These are phyloP conservation scores for Arrhopalites spinosus DNA, from an alignment of 2,888 invertebrate genomes.

Conservation along the genomic window DNA sequence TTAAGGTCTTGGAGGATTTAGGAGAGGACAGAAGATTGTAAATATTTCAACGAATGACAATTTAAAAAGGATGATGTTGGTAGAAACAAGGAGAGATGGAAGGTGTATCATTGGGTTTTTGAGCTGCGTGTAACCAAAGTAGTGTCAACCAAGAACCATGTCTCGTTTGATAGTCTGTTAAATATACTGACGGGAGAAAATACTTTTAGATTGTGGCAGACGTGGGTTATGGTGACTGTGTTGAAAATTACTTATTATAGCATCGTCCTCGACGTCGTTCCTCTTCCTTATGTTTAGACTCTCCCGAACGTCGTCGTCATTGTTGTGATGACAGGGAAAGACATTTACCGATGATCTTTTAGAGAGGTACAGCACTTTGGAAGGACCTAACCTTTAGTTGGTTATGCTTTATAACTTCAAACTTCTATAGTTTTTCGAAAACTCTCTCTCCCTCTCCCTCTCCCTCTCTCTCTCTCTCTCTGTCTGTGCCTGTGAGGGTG, in stretches of 20 bases:
- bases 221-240: not conserved
- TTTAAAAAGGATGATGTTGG: not conserved
- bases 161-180: not conserved
- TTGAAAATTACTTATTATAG: not conserved
- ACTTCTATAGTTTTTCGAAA: too few relatives aligned
- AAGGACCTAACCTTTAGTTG: not conserved
- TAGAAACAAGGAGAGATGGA: not conserved
- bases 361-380: not conserved
- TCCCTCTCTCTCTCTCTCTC: too few relatives aligned
- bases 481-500: too few relatives aligned
- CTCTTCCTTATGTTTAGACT: not conserved
- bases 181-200: not conserved
- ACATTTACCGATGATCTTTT: constrained; percentile 6
- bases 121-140: too few relatives aligned
- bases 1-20: not conserved
- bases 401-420: not conserved
- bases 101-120: too few relatives aligned
- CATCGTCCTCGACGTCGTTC: too few relatives aligned
- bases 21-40: not conserved
- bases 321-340: constrained; percentile 23
- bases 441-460: too few relatives aligned
- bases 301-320: too few relatives aligned
- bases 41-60: not conserved
- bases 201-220: not conserved
- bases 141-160: too few relatives aligned